phyloP scores from a whole-genome alignment of 2,797 vertebrate genomes.

The Chromobotia macracanthus region DNA sequence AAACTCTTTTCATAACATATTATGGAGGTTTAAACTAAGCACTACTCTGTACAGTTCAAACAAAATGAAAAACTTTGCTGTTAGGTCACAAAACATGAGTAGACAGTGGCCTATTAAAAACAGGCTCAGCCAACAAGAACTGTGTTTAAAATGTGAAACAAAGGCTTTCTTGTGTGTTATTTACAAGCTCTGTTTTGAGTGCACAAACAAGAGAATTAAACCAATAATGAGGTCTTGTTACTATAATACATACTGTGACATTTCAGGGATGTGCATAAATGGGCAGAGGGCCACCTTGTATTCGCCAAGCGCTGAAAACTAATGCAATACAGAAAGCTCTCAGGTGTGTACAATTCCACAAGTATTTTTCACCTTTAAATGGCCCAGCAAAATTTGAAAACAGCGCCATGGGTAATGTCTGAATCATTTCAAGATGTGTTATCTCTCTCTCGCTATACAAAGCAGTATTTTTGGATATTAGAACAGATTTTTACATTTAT shows the following conservation, averaged over 20 bases:
- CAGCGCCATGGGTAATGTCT: conserved; percentile 7
- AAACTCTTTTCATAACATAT: not conserved
- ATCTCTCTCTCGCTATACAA: conserved; percentile 5
- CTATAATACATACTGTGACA: not conserved
- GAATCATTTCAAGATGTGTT: conserved; percentile 29
- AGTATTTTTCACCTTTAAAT: conserved; percentile 39
- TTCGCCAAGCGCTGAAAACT: conserved; percentile 3
- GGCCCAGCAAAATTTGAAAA: conserved; percentile 1
- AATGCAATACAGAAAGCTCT: conserved; percentile 6
- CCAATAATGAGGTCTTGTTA: not conserved
- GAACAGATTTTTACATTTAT: not conserved
- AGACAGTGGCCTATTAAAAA: not conserved
- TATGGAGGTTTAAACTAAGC: conserved; percentile 1
- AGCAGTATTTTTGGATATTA: not conserved
- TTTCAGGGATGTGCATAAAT: not conserved
- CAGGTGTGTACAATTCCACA: conserved; percentile 35
- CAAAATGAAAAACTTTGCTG: not conserved
- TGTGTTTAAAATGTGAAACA: not conserved
- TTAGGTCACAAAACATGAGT: not conserved
- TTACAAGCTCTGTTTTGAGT: not conserved
- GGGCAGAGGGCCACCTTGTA: not conserved
- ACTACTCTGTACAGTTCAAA: not conserved
- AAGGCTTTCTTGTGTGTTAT: not conserved
- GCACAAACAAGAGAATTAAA: not conserved
- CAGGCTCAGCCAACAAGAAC: not conserved